Evolutionary conservation across 2,113 vertebrate genomes (phyloP).

Genomic region (Tupaia tana): DNA sequence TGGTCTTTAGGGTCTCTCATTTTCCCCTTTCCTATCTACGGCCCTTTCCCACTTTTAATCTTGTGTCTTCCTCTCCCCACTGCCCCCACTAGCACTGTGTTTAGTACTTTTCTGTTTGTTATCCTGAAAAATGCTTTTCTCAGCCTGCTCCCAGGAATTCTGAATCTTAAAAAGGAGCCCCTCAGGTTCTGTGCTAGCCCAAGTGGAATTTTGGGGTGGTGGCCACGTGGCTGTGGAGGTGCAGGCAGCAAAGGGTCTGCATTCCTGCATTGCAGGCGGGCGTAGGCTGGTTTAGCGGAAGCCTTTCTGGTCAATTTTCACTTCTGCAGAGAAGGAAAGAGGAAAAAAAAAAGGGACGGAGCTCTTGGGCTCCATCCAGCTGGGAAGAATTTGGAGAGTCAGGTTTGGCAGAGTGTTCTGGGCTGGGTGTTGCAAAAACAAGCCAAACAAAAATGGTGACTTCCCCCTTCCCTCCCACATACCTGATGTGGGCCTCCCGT

Average conservation of each 20-base stretch:
- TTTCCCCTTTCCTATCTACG: neutral
- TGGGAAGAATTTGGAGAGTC: neutral
- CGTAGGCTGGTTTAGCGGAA: neutral
- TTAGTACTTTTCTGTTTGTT: neutral
- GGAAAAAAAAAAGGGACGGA: neutral
- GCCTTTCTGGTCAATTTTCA: neutral
- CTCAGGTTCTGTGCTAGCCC: no score
- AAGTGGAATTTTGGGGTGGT: neutral
- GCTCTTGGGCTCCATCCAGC: neutral
- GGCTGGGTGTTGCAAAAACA: neutral
- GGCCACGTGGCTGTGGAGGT: neutral
- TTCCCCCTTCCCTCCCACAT: fast-evolving
- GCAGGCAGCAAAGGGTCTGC: no score
- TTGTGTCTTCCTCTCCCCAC: neutral
- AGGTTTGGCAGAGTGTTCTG: neutral
- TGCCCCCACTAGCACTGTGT: no score
- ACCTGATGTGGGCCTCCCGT: neutral
- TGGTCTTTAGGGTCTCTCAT: neutral
- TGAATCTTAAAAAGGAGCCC: neutral
- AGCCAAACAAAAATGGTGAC: neutral
- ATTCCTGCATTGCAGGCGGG: neutral
- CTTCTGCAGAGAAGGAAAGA: neutral
- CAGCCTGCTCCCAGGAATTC: neutral
- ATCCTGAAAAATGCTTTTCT: neutral
- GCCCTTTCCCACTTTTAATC: neutral